Evolutionary conservation across 2,888 invertebrate genomes (phyloP).

Genomic region (Ecdyonurus torrentis): DNA sequence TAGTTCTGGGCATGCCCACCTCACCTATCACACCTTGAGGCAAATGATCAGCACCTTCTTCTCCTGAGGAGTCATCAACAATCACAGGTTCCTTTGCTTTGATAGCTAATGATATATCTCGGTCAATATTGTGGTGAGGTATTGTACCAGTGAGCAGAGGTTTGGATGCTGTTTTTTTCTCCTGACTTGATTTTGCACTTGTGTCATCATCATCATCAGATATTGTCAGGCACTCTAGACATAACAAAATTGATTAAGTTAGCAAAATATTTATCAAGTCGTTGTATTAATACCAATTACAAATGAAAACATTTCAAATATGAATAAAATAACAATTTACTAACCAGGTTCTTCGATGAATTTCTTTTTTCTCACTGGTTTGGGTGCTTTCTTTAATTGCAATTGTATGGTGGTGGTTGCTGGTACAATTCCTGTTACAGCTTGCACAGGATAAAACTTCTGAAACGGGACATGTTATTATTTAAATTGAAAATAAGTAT

Average conservation of each 20-base stretch:
- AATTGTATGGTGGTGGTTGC: neutral
- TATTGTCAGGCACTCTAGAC: conserved; percentile 5
- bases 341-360: neutral
- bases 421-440: neutral
- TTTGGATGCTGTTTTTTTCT: neutral
- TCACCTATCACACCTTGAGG: neutral
- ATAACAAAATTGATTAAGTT: neutral
- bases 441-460: neutral
- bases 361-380: neutral
- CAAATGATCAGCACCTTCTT: neutral
- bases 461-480: too few relatives aligned
- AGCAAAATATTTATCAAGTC: neutral
- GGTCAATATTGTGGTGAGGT: neutral
- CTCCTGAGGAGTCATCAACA: conserved; percentile 3
- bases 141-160: neutral
- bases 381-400: neutral
- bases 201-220: conserved; percentile 7
- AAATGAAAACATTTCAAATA: too few relatives aligned
- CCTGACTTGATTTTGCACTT: neutral
- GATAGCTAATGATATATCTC: conserved; percentile 4
- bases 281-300: neutral
- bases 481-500: too few relatives aligned
- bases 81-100: conserved; percentile 13
- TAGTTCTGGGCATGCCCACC: too few relatives aligned
- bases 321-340: too few relatives aligned